Conservation (phyloP, 2,888 invertebrate species). For the Volucella inflata region DNA sequence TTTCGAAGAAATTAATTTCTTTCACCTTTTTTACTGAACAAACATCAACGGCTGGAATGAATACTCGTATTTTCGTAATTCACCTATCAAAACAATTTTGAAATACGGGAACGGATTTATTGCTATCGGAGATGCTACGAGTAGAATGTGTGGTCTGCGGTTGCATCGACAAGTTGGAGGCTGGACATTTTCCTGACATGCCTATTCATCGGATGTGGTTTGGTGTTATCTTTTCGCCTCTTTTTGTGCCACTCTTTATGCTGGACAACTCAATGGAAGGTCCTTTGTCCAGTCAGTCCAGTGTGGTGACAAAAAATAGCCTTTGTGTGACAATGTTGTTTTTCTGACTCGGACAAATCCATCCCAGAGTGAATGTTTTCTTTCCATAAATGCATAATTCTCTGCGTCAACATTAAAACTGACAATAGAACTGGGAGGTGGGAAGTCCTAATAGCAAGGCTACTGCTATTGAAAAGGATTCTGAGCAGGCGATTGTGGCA, state of each 20-base stretch:
- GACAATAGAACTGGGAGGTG: constrained; percentile 66
- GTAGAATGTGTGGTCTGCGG: constrained; percentile 40
- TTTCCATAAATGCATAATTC: constrained; percentile 75
- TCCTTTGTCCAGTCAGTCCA: constrained; percentile 50
- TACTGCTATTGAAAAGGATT: constrained; percentile 52
- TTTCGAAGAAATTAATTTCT: constrained; percentile 73
- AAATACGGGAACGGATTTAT: constrained; percentile 57
- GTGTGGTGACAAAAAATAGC: constrained; percentile 66
- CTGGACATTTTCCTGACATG: constrained; percentile 47
- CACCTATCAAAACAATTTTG: constrained; percentile 70
- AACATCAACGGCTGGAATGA: constrained; percentile 61
- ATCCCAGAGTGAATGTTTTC: constrained; percentile 71
- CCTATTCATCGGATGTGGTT: constrained; percentile 31
- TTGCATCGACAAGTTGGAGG: constrained; percentile 68
- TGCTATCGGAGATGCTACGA: constrained; percentile 29
- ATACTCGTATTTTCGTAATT: constrained; percentile 60
- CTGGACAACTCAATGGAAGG: constrained; percentile 37
- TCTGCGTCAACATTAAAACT: constrained; percentile 72
- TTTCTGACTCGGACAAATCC: constrained; percentile 72
- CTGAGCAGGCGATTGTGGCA: neutral
- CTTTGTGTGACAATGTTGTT: constrained; percentile 69
- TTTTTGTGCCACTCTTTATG: constrained; percentile 9
- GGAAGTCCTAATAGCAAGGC: constrained; percentile 64
- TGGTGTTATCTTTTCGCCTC: constrained; percentile 62
- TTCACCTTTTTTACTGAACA: constrained; percentile 69